Base-by-base conservation (phyloP, 2,888 invertebrate species). In the Dicyrtoma fusca region DNA sequence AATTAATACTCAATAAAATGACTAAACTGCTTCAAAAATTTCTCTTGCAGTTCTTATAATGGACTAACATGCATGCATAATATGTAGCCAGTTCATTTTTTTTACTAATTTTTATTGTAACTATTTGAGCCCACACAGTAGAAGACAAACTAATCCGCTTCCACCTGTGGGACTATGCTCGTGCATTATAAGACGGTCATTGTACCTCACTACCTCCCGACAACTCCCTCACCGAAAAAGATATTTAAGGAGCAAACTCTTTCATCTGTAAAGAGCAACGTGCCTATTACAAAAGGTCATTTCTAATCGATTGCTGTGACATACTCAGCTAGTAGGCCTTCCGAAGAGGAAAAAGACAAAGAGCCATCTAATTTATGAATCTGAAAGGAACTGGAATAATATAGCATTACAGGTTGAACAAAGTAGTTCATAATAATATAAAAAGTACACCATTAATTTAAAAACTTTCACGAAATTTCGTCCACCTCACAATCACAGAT, bases 211-310 rank as follows among this genome's bases (percentile, higher is more conserved):
- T 23, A 10, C 17, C 21, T 17, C 3, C 19, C 3, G 5, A 10
- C 25, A 14, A 10, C 25, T 45, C 23, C 17, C 26, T 19, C 44
- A 61, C 14, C 23, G 17, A 42, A 17, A 42, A 61, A n/a, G 34
- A 61, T 10, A 4, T 23, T 57, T 21, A 25, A 25, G 57, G 25
- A 57, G 25, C 57, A 14, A 25, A 11, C 3, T 49, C 49, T 49
- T 49, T 10, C 19, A 49, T n/a, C 49, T 64, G 49, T n/a, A 68
- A 57, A 55, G 59, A 57, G 59, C 45, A 68, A 68, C 21, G 59
- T 17, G 44, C 64, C 34, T 64, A 68, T 57, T 44, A 62, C 34
- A 63, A 69, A 68, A 71, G 71, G 71, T 71, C 63, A 71, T 23
- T 44, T 13, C 34, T 63, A 42, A 71, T 71, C 71, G 71, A 71